Evolutionary conservation across 2,797 vertebrate species (phyloP).

Genomic region (Squalus acanthias): DNA sequence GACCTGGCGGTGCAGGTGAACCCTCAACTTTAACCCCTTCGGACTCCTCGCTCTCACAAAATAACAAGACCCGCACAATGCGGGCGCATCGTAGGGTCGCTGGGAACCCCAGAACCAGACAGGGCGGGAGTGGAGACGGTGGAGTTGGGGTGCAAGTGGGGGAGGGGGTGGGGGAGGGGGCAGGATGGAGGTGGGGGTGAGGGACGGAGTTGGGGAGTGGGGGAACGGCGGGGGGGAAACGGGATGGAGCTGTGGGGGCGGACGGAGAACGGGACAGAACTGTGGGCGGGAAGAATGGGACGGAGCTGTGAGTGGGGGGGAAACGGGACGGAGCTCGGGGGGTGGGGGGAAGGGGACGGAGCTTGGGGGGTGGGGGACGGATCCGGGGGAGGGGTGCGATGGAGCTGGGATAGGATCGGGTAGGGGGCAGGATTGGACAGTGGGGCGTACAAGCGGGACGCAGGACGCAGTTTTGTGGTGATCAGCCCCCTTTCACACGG

Average conservation of each 20-base stretch:
- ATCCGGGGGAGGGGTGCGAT: background rate
- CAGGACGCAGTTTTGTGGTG: background rate
- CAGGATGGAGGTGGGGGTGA: no score
- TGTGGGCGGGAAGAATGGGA: background rate
- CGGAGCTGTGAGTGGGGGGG: background rate
- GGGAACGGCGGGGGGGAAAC: no score
- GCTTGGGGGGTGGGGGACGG: background rate
- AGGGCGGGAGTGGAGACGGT: background rate
- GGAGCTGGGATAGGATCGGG: background rate
- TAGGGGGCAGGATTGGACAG: no score
- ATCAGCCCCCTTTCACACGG: background rate
- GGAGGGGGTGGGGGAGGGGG: background rate
- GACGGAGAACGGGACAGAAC: no score
- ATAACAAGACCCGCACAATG: background rate
- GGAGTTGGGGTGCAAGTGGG: background rate
- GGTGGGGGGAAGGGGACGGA: background rate
- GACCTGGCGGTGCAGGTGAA: constrained; percentile 70
- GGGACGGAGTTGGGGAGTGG: no score
- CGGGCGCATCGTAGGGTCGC: no score
- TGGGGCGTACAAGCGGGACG: no score
- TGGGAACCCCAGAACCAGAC: no score
- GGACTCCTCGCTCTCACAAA: background rate
- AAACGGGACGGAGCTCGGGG: background rate
- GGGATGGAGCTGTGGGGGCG: no score
- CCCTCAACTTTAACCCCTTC: background rate